Conservation (phyloP, 2,113 vertebrate species). For the Diadophis punctatus region DNA sequence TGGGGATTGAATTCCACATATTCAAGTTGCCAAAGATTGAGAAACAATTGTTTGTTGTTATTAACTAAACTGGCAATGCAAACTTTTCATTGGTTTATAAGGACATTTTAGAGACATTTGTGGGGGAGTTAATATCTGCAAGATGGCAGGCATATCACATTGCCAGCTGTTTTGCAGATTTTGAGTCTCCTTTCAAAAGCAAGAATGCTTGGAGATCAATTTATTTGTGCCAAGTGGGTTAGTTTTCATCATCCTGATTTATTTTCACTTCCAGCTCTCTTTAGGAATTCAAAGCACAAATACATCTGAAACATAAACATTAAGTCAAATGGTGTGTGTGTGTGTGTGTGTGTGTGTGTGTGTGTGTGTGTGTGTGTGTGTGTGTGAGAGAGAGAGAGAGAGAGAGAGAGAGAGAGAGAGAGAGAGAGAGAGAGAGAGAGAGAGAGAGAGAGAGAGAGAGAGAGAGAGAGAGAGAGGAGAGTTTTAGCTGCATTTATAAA, state of each 20-base stretch:
- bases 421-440: no score
- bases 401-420: no score
- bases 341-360: not conserved
- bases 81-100: not conserved
- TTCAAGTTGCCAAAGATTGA: not conserved
- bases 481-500: not conserved
- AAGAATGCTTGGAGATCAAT: not conserved
- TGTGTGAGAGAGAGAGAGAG: no score
- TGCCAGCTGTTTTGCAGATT: not conserved
- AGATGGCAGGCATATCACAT: not conserved
- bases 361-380: no score
- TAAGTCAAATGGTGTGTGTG: not conserved
- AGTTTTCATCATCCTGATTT: not conserved
- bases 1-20: not conserved
- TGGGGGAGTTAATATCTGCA: not conserved
- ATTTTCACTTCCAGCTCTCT: not conserved
- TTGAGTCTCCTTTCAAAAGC: not conserved
- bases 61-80: not conserved
- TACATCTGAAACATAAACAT: conserved; percentile 10
- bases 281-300: conserved; percentile 1
- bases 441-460: no score
- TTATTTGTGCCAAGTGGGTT: not conserved
- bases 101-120: not conserved
- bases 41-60: not conserved
- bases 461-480: no score